Conservation (phyloP, 2,113 vertebrate genomes). For the Tylochromis polylepis region DNA sequence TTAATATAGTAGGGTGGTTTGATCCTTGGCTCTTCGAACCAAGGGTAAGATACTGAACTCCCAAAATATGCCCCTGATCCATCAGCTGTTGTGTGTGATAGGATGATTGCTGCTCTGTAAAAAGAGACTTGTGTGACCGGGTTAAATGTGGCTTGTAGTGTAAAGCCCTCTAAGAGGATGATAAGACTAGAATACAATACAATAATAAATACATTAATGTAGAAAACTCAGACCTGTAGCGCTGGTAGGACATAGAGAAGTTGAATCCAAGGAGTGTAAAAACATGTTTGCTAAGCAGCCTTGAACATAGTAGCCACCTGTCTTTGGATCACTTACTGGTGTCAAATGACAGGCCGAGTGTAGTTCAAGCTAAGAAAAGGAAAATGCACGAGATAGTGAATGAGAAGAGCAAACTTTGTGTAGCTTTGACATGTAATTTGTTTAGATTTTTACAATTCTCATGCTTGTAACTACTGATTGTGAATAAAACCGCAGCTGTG, state of each 20-base stretch:
- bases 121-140: neutral
- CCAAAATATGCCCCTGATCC: neutral
- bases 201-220: no score
- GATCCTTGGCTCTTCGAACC: neutral
- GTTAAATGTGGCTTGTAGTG: neutral
- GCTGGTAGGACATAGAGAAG: neutral
- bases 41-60: neutral
- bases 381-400: neutral
- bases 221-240: neutral
- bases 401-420: neutral
- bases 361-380: constrained; percentile 1
- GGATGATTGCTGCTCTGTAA: neutral
- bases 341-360: constrained; percentile 17
- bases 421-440: neutral
- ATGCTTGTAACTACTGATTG: neutral
- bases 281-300: neutral
- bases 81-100: neutral
- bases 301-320: constrained; percentile 20
- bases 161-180: neutral
- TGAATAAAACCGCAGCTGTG: neutral
- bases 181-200: neutral
- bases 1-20: neutral
- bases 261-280: neutral
- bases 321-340: neutral
- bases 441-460: neutral